These are phyloP conservation scores for Thymelicus sylvestris DNA, from an alignment of 2,888 invertebrate species.

Conservation along the genomic window DNA sequence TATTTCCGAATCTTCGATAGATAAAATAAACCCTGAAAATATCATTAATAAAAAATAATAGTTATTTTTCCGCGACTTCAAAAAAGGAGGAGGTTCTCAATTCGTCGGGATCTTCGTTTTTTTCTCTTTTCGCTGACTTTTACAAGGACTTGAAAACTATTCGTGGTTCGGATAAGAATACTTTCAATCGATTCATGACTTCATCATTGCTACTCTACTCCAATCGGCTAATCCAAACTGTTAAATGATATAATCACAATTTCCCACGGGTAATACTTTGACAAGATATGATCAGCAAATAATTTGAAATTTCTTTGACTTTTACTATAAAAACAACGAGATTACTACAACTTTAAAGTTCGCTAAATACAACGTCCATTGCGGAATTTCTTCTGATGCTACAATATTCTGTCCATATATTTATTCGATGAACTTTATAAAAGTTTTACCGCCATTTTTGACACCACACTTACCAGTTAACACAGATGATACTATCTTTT, in stretches of 20 bases:
- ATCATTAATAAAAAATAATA: no score
- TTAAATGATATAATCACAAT: neutral
- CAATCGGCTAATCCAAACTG: no score
- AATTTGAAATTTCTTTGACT: neutral
- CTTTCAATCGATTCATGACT: no score
- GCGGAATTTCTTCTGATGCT: neutral
- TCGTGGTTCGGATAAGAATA: neutral
- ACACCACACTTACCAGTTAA: neutral
- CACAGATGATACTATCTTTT: conserved; percentile 29
- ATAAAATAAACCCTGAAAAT: no score
- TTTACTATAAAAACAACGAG: neutral
- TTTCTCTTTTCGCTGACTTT: no score
- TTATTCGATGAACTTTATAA: neutral
- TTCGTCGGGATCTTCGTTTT: no score
- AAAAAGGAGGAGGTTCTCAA: no score
- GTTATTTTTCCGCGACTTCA: no score
- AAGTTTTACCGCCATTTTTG: neutral
- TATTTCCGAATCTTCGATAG: no score
- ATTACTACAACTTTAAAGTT: neutral
- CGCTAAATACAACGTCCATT: neutral
- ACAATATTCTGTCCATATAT: neutral
- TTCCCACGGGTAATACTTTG: conserved; percentile 11
- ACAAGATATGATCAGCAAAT: conserved; percentile 22
- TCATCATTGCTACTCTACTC: no score
- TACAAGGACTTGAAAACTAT: neutral